Evolutionary conservation across 1,140 invertebrate genomes (phyloP).

Genomic region (Drosophila truncata): DNA sequence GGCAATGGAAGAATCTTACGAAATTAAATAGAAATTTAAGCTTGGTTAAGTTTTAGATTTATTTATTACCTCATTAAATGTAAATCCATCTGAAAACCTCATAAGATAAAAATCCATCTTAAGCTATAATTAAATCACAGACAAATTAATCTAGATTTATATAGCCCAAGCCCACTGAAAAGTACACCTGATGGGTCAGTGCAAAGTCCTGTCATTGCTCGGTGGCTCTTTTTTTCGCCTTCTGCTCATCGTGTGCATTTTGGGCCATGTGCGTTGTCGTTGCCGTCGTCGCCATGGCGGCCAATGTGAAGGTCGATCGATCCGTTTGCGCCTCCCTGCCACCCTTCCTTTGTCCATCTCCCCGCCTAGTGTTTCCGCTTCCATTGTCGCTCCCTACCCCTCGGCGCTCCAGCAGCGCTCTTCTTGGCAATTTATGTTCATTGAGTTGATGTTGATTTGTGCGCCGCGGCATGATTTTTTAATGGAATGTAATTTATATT

Average conservation of each 20-base stretch:
- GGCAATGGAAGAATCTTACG: not conserved
- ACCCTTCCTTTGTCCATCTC: constrained; percentile 5
- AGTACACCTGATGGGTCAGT: constrained; percentile 6
- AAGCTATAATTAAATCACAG: not conserved
- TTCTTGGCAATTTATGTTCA: constrained; percentile 75
- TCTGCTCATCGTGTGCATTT: constrained; percentile 42
- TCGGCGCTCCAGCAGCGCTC: not conserved
- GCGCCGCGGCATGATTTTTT: constrained; percentile 76
- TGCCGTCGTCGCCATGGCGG: constrained; percentile 62
- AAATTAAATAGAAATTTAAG: too few relatives aligned
- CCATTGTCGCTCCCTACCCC: not conserved
- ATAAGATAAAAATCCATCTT: not conserved
- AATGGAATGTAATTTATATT: constrained; percentile 79
- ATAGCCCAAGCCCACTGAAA: constrained; percentile 5
- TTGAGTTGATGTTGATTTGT: constrained; percentile 82
- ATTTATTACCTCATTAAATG: not conserved
- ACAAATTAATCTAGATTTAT: too few relatives aligned
- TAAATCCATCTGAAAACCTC: not conserved
- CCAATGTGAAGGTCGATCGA: constrained; percentile 81
- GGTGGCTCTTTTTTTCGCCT: not conserved
- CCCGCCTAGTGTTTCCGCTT: constrained; percentile 12
- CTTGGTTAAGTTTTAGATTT: not conserved
- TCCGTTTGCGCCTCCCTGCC: constrained; percentile 41
- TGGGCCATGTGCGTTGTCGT: constrained; percentile 63
- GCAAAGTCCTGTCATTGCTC: constrained; percentile 54